Conservation (phyloP, 2,113 vertebrate genomes). For the Myiozetetes cayanensis region DNA sequence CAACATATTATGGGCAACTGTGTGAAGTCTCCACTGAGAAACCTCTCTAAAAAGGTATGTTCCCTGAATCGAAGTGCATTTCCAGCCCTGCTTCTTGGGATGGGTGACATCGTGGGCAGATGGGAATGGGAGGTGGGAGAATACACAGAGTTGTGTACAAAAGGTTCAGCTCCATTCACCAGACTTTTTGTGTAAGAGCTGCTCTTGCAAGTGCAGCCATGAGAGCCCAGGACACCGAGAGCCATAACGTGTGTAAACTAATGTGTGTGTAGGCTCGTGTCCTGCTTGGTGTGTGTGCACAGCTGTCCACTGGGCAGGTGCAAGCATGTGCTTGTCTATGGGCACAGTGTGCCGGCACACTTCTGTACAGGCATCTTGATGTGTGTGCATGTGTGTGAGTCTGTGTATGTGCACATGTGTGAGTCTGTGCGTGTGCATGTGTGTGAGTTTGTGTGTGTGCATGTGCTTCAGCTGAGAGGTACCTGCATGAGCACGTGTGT, state of each 20-base stretch:
- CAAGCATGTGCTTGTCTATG: not conserved
- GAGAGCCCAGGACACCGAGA: not conserved
- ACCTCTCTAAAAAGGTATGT: constrained; percentile 97
- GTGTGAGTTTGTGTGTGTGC: too few species aligned
- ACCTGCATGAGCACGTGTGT: not conserved
- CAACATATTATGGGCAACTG: constrained; percentile 94
- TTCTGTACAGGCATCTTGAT: not conserved
- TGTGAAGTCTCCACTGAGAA: constrained; percentile 94
- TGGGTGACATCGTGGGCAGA: not conserved
- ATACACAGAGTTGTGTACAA: not conserved
- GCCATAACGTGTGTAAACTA: not conserved
- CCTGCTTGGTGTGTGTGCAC: not conserved
- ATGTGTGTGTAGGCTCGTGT: not conserved
- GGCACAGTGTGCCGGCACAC: not conserved
- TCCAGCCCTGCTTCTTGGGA: constrained; percentile 23
- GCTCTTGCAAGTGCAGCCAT: not conserved
- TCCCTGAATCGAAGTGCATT: not conserved
- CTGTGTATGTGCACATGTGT: not conserved
- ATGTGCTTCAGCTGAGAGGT: not conserved
- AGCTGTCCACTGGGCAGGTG: not conserved
- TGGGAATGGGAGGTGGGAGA: constrained; percentile 32
- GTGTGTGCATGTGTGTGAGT: not conserved
- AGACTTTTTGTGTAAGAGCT: not conserved
- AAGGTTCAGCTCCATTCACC: not conserved
- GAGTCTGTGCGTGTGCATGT: not conserved